Base-by-base conservation (phyloP, 1,140 invertebrate species). In the Trichonephila inaurata region DNA sequence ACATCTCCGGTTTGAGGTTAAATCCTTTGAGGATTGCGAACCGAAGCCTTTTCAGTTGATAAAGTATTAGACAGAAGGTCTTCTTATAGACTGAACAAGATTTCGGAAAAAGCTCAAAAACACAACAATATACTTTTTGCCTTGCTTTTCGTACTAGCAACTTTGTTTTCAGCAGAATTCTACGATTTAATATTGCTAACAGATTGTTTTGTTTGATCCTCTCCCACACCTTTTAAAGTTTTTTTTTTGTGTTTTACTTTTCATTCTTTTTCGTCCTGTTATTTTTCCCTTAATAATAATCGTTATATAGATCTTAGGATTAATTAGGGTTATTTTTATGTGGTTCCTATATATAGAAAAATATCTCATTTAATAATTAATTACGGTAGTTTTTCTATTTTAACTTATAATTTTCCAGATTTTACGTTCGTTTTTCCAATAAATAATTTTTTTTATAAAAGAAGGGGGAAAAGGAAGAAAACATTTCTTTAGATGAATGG, bases 1-100 rank as follows among this genome's bases (percentile, higher is more conserved):
- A 64, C 18, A 16, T 51, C 82, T 58, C 44, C 40, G 82, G 24
- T 83, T 51, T 83, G 19, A 83, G 82, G 51, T 12, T 51, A 83
- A 83, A 83, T 60, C 82, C 82, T 83, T 51, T 19, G 82, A 83
- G 82, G 82, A 51, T 44, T 83, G 44, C 3, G 19, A 58, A 21
- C n/a, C 4, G 24, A 60, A 83, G 82, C 44, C 82, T n/a, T 60
- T 83, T 83, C 44, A n/a, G 44, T 83, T 60, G 77, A 82, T 82
- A 82, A 82, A 82, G 77, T 14, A 40, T 82, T 40, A 21, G 44
- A 21, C 44, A 24, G 19, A 83, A 83, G 24, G 44, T 60, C 40
- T 40, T 24, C 16, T 77, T 77, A 28, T 77, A 33, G 16, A 77
- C 18, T 19, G 16, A 18, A 18, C 72, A 40, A 77, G 24, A 77